Evolutionary conservation across 1,140 invertebrate genomes (phyloP), one percentile per base, ranked within the genome.

Genomic region (Kradibia gibbosae): DNA sequence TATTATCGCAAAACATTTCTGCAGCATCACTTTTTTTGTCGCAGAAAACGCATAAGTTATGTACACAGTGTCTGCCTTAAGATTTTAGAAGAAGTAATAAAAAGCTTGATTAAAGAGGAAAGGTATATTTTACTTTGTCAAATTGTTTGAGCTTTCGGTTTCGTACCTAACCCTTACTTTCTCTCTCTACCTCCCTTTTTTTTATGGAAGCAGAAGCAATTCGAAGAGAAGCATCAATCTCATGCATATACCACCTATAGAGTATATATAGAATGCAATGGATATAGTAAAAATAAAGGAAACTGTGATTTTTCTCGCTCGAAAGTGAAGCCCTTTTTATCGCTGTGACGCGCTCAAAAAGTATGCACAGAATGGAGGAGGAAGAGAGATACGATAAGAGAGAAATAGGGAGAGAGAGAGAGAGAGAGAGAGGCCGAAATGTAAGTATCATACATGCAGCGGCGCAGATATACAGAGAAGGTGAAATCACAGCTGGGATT

Each of bases 291-390:
- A 82, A 86, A 83, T 83, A 83, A 72, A 83, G 74, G 76, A 80
- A 82, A 84, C 85, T 85, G 86, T 88, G 86, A 84, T 88, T 87
- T 88, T 88, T 88, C 87, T 86, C 86, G 84, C 87, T 88, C 88
- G 88, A 89, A 89, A 89, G 89, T 89, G 89, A 89, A 89, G 88
- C 85, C 86, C 87, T 87, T 89, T 89, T 89, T 83, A 86, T 84
- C 83, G 73, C 31, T 42, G 45, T 28, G 57, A 81, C 79, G 72
- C 67, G 28, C 73, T 70, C 55, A 39, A 28, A 62, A 71, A 25
- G 67, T 70, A 39, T 15, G 31, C 31, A 15, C 20, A n/a, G 31
- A 36, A 65, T 10, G 31, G 20, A 11, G 15, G 8, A 34, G 62
- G 15, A 15, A 17, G 62, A 65, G 62, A 34, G n/a, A 60, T 2